Base-by-base conservation (phyloP, 2,113 vertebrate genomes). In the Mesocricetus auratus region DNA sequence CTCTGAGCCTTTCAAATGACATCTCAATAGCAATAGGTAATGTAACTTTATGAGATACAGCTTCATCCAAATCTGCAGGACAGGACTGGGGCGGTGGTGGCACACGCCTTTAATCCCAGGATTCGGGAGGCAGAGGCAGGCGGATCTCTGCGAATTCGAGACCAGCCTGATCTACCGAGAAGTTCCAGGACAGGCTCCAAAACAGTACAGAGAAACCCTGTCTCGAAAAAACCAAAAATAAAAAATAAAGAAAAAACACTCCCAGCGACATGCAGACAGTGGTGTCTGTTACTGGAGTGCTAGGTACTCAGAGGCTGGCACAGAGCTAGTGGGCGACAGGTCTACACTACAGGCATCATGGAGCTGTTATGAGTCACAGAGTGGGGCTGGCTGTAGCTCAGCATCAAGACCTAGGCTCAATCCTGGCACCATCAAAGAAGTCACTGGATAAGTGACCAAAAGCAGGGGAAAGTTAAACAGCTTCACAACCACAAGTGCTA, bases 291-390 rank as follows among this genome's bases (percentile, higher is more conserved):
- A 4, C 24, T 31, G 39, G 17, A 50, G 24, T 7, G 7, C 50
- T 4, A 7, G 3, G 7, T 15, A 11, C 60, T 58, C 60, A n/a
- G 64, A 15, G 47, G 24, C 33, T 8, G n/a, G 9, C 45, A 10
- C 12, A 26, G 6, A 31, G 2, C 33, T 24, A 56, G 16, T 0
- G 22, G 3, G 29, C 12, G 19, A 56, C n/a, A 5, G 74, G 6
- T 16, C n/a, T 39, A 36, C 19, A 3, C 50, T 31, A 86, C 0
- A 0, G 9, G 31, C 3, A 26, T 39, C 42, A 12, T 0, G 3
- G 39, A 68, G 31, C 29, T 22, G 16, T 13, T 68, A 47, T 10
- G 31, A 33, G 42, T 50, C 62, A 68, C 60, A 1, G 22, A 16
- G 42, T 0, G 3, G 19, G 17, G 9, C 60, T 33, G 39, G 82